A percentile compares a stretch with the other conserved stretches of the same genome.
These are phyloP conservation scores for Bruchidius siliquastri DNA, from an alignment of 2,888 invertebrate species.

Conservation along the genomic window DNA sequence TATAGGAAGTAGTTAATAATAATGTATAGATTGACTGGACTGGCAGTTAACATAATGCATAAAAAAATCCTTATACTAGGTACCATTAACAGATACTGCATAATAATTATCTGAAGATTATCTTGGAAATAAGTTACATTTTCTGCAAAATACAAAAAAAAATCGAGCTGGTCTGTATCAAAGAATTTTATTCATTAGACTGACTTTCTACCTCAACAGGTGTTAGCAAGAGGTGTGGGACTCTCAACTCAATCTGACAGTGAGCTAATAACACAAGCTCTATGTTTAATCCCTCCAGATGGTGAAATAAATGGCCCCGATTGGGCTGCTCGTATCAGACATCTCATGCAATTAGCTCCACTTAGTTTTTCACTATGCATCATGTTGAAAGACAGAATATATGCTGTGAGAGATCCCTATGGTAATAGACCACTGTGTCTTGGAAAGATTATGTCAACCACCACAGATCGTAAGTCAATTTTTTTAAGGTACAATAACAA, in stretches of 20 bases:
- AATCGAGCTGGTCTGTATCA: too few relatives aligned
- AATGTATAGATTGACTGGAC: too few relatives aligned
- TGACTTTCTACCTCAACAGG: slow-evolving; percentile 51
- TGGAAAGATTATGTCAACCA: slow-evolving; percentile 69
- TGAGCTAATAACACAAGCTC: slow-evolving; percentile 92
- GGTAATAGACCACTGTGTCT: slow-evolving; percentile 97
- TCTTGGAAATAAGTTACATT: too few relatives aligned
- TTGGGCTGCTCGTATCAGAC: slow-evolving; percentile 89
- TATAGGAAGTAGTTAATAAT: too few relatives aligned
- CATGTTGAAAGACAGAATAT: slow-evolving; percentile 89
- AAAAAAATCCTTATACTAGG: too few relatives aligned
- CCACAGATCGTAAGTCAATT: slow-evolving; percentile 19
- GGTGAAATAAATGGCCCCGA: slow-evolving; percentile 83
- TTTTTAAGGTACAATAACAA: too few relatives aligned
- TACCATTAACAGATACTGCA: too few relatives aligned
- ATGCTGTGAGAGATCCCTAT: slow-evolving; percentile 93
- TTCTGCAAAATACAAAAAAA: too few relatives aligned
- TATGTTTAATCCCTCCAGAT: slow-evolving; percentile 87
- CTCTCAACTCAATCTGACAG: slow-evolving; percentile 95
- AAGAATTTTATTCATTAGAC: too few relatives aligned
- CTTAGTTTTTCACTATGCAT: slow-evolving; percentile 94
- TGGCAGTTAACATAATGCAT: too few relatives aligned
- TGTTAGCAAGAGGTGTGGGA: slow-evolving; percentile 88
- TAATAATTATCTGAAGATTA: too few relatives aligned
- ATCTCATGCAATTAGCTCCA: slow-evolving; percentile 88